A percentile compares a stretch with the other conserved stretches of the same genome.
Conservation (phyloP, 1,140 invertebrate genomes). For the Drosophila ironensis region DNA sequence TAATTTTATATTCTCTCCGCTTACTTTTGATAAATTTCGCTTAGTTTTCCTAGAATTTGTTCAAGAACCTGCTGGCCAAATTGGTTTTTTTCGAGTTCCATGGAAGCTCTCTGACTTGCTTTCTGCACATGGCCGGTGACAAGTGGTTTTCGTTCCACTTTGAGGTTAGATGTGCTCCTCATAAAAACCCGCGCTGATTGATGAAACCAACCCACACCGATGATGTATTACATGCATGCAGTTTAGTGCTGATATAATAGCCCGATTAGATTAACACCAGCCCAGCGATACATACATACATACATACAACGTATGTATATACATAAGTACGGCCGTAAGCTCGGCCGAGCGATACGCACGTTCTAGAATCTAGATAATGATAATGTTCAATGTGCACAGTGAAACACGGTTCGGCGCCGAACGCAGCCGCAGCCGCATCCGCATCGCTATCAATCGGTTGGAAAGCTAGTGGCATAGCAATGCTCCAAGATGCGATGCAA, state of each 20-base stretch:
- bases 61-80: background rate
- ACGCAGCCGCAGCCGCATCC: conserved; percentile 1
- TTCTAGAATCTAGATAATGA: conserved; percentile 4
- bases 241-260: conserved; percentile 44
- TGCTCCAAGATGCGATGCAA: background rate
- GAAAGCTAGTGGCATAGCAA: too few relatives aligned
- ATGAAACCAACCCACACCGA: conserved; percentile 29
- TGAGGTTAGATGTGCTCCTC: conserved; percentile 11
- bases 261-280: conserved; percentile 30
- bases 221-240: conserved; percentile 36
- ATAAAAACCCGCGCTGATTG: background rate
- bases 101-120: conserved; percentile 1
- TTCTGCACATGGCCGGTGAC: conserved; percentile 4
- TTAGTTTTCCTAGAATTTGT: background rate
- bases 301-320: background rate
- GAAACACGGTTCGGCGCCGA: background rate
- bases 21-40: background rate
- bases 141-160: conserved; percentile 6
- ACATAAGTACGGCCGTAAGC: conserved; percentile 11
- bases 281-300: conserved; percentile 1
- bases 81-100: background rate
- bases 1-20: background rate
- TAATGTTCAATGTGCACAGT: conserved; percentile 8
- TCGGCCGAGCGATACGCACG: conserved; percentile 33
- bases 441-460: background rate